A percentile compares a stretch with the other conserved stretches of the same genome.
These are phyloP conservation scores for Denticeps clupeoides DNA, from an alignment of 2,797 vertebrate species.

Conservation along the genomic window DNA sequence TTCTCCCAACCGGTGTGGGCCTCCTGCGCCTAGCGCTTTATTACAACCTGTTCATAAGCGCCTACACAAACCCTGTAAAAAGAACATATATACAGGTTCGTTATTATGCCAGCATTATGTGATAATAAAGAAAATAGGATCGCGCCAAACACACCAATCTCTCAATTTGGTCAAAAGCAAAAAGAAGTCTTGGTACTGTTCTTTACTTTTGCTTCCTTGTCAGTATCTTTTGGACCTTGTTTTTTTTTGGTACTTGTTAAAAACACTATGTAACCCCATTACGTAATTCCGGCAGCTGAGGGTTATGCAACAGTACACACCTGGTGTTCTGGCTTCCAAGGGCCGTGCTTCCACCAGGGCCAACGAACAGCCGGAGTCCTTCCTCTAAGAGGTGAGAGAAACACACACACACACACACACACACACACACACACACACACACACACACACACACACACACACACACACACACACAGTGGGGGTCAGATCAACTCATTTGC, in stretches of 20 bases:
- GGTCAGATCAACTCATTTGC: neutral
- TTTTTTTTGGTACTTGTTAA: too few species aligned
- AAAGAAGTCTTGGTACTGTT: too few species aligned
- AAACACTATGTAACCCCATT: too few species aligned
- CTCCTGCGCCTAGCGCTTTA: slow-evolving; percentile 66
- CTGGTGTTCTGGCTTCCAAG: slow-evolving; percentile 84
- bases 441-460: neutral
- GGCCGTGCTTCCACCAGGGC: slow-evolving; percentile 85
- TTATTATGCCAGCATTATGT: neutral
- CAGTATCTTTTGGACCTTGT: too few species aligned
- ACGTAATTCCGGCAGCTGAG: neutral
- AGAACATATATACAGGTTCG: slow-evolving; percentile 22
- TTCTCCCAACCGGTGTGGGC: too few species aligned
- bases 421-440: neutral
- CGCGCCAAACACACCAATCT: slow-evolving; percentile 6
- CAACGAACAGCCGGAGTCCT: slow-evolving; percentile 89
- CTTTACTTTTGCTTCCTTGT: too few species aligned
- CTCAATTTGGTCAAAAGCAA: neutral
- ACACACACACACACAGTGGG: neutral
- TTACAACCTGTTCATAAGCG: slow-evolving; percentile 90
- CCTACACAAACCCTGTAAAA: slow-evolving; percentile 73
- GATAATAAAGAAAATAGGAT: too few species aligned
- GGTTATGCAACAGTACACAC: slow-evolving; percentile 57
- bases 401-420: neutral
- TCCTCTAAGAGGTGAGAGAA: slow-evolving; percentile 65